Percentiles rank a stretch among this genome's conserved stretches.
These are phyloP conservation scores for Trichopria drosophilae DNA, from an alignment of 2,888 invertebrate species.

Conservation along the genomic window DNA sequence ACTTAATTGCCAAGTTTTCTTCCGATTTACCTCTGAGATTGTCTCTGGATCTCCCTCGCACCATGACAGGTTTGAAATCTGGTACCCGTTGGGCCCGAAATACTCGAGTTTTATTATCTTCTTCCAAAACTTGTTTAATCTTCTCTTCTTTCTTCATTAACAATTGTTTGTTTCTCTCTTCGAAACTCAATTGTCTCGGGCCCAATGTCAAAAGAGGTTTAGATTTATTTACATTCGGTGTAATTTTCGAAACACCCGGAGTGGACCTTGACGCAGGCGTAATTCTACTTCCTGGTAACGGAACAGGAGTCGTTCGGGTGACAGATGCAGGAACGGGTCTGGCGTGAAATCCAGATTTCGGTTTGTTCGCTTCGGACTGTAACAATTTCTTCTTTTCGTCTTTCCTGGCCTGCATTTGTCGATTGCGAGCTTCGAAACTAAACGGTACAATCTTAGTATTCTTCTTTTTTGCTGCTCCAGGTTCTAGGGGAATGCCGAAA, in stretches of 20 bases:
- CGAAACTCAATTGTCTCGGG: conserved; percentile 63
- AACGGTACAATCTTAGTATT: conserved; percentile 54
- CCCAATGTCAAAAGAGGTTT: too few relatives aligned
- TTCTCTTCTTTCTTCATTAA: conserved; percentile 65
- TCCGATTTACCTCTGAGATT: conserved; percentile 34
- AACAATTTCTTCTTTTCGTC: conserved; percentile 54
- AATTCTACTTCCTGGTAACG: conserved; percentile 31
- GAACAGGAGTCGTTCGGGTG: conserved; percentile 34
- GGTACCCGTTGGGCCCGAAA: conserved; percentile 76
- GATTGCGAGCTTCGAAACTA: conserved; percentile 60
- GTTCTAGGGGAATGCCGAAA: conserved; percentile 45
- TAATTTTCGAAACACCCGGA: too few relatives aligned
- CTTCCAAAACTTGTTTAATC: conserved; percentile 65
- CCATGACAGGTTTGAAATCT: conserved; percentile 58
- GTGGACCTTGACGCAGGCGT: conserved; percentile 27
- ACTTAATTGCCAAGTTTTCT: conserved; percentile 26
- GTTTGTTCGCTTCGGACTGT: conserved; percentile 39
- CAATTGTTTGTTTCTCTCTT: conserved; percentile 65
- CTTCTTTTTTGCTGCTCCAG: conserved; percentile 24
- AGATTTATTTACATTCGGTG: too few relatives aligned
- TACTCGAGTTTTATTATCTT: conserved; percentile 64
- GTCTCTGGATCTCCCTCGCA: conserved; percentile 48
- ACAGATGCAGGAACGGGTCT: conserved; percentile 63
- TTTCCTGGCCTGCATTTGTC: conserved; percentile 52
- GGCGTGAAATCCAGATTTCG: conserved; percentile 62